Base-by-base conservation (phyloP, 2,113 vertebrate species). In the Machaerirhynchus nigripectus region DNA sequence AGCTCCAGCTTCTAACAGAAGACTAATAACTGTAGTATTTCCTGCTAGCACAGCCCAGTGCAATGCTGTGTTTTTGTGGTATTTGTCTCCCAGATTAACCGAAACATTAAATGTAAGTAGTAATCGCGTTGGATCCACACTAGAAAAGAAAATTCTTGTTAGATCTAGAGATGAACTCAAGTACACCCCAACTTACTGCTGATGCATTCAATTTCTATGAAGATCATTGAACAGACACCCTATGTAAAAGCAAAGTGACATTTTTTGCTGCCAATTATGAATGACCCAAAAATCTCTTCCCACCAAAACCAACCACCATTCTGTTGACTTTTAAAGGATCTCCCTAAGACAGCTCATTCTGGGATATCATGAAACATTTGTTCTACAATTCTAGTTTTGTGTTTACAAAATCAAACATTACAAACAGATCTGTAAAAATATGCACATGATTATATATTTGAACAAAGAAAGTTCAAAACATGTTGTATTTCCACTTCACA, bases 21-120 rank as follows among this genome's bases (percentile, higher is more conserved):
- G 98, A 97, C 99, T 99, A 97, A 99, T 99, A 95, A 99, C 99
- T n/a, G 99, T 99, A 80, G 99, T 99, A 98, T 99, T 99, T 96
- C 99, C 99, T 42, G 99, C 99, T 95, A 99, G 98, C 63, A 99
- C 99, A 69, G 99, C 99, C 99, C 99, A 99, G 93, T 99, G 99
- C 96, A 99, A 94, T 65, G 99, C 99, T 61, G 99, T 99, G 97
- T 99, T 99, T 98, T 99, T 99, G 97, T 99, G 99, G 95, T 99
- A 99, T 95, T 99, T 99, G 98, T 99, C 99, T 64, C 99, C 99
- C 95, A 99, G 98, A 97, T 99, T 99, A 95, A 99, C 99, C 2
- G 99, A 99, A 96, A 99, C 99, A 90, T 99, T 99, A 97, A 99
- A 99, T 24, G 99, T 99, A 97, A 99, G 98, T 42, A 99, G 98